Base-by-base conservation (phyloP, 2,113 vertebrate species). In the Tenrec ecaudatus region DNA sequence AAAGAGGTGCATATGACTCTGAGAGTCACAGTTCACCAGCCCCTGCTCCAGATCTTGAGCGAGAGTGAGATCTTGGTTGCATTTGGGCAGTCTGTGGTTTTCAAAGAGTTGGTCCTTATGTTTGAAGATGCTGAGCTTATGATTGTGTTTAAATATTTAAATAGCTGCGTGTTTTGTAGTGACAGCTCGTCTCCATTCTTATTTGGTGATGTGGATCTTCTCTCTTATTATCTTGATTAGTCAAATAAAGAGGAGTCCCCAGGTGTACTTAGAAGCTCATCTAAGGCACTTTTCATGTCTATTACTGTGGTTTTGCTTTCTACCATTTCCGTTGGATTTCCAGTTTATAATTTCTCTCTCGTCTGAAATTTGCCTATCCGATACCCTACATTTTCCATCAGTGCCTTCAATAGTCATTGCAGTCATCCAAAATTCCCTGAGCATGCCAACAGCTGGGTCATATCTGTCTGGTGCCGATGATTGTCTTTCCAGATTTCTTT, bases 11-110 rank as follows among this genome's bases (percentile, higher is more conserved):
- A 40, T 40, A 40, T 40, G 40, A 7, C 40, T 40, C 40, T 40
- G 40, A 53, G 47, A 53, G 47, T 10, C 47, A 53, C 47, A 53
- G 12, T 5, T 53, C 47, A 53, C 47, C 47, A 53, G 6, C 40
- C 47, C 47, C 47, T 53, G 47, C 47, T 53, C 47, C 11, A 10
- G 47, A 53, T 53, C 47, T 53, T 53, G 47, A 53, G 47, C 9
- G 47, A 53, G 12, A 53, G 2, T 10, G 6, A 14, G 47, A 53
- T 84, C 66, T 89, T 93, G 40, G 68, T 66, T 85, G 60, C 77
- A 29, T 87, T 91, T 94, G 82, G 82, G 40, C 90, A 90, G 27
- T 77, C 84, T 85, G 12, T 85, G 57, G n/a, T 62, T 92, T 94
- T 96, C 33, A 77, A 95, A 53, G 29, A 88, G 82, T 82, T 86